Evolutionary conservation across 2,888 invertebrate genomes (phyloP), one percentile per base, ranked within the genome.

Genomic region (Drosophila cracens): DNA sequence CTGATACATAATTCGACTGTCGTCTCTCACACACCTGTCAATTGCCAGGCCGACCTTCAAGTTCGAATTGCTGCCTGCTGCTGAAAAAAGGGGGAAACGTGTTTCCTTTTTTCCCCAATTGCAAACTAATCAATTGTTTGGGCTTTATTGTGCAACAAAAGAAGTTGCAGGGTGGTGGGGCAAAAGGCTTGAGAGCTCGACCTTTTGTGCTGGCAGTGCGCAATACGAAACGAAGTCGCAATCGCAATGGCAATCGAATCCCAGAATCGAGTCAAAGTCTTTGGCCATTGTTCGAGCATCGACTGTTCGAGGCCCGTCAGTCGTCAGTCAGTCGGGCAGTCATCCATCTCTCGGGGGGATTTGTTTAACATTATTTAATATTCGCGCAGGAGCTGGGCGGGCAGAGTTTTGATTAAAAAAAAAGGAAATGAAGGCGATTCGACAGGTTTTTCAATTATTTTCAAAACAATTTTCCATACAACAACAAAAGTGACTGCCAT

Each of bases 71-170:
- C 25, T 46, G 46, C 5, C 46, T 49, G 33, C 49, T 59, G 33
- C 36, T 69, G 8, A 8, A 31, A 16, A 31, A n/a, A 21, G 21
- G 71, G 38, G 49, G 62, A 56, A 71, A 65, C 56, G 34, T 16
- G 16, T 53, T 53, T 18, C 62, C 49, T 57, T 54, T 60, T 57
- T 70, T 83, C 83, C 77, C 77, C 87, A 86, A 89, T 91, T 89
- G 90, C 91, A 83, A 87, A 91, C 92, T 90, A 91, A 92, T 91
- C 91, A 92, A 91, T 91, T 91, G 90, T 91, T 90, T 85, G 86
- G 82, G 82, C 87, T 77, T 87, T 90, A 88, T 90, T 89, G 87
- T 88, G 82, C 90, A 80, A 82, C 86, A 88, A 88, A 75, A 68
- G 82, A 52, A 58, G 31, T 57, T 56, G 46, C 52, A 56, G 74